Conservation (phyloP, 2,888 invertebrate species). For the Cheilosia pagana region DNA sequence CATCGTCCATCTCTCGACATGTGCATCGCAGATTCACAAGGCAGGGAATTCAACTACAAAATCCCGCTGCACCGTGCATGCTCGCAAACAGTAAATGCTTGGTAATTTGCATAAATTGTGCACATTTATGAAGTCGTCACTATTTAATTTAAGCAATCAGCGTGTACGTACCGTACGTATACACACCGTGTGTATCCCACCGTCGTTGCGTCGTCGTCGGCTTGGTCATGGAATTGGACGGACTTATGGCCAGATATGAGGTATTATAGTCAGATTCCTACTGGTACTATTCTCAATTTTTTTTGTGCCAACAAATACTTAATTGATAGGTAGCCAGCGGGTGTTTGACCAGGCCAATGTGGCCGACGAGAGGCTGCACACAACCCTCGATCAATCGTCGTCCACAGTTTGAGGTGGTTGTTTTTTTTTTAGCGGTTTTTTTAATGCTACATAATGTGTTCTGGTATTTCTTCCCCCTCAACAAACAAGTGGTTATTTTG, state of each 20-base stretch:
- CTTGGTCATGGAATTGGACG: slow-evolving; percentile 50
- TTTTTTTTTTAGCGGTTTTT: slow-evolving; percentile 15
- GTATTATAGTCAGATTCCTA: slow-evolving; percentile 42
- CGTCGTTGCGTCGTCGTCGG: slow-evolving; percentile 14
- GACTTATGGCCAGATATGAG: slow-evolving; percentile 60
- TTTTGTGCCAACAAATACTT: slow-evolving; percentile 39
- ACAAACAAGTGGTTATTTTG: slow-evolving; percentile 55
- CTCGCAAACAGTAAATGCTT: slow-evolving; percentile 65
- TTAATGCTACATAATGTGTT: slow-evolving; percentile 11
- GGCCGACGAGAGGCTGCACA: slow-evolving; percentile 12
- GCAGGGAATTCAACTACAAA: slow-evolving; percentile 19
- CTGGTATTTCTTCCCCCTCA: slow-evolving; percentile 29
- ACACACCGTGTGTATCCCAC: background rate
- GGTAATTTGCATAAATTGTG: slow-evolving; percentile 75
- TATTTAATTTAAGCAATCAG: slow-evolving; percentile 75
- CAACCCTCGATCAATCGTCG: slow-evolving; percentile 65
- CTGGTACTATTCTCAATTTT: slow-evolving; percentile 16
- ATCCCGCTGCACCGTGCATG: slow-evolving; percentile 52
- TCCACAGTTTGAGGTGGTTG: slow-evolving; percentile 40
- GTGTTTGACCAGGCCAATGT: slow-evolving; percentile 65
- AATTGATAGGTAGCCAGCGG: slow-evolving; percentile 68
- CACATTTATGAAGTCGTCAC: slow-evolving; percentile 75
- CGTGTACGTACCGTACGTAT: slow-evolving; percentile 52
- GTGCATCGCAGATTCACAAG: slow-evolving; percentile 13
- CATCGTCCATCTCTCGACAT: slow-evolving; percentile 39